phyloP scores from a whole-genome alignment of 2,888 invertebrate species.

The Eupithecia pulchellata region DNA sequence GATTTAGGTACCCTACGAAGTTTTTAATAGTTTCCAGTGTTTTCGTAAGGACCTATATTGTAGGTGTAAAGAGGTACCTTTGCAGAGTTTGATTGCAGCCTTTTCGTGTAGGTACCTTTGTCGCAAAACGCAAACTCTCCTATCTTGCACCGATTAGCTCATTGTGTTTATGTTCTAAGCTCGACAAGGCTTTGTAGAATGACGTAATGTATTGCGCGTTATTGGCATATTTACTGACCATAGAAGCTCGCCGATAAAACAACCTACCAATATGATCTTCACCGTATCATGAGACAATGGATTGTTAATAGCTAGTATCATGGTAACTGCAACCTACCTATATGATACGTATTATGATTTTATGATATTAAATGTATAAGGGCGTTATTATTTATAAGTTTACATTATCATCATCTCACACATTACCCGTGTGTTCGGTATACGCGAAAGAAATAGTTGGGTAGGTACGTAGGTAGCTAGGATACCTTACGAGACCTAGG shows the following conservation, averaged over 20 bases:
- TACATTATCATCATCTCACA: background rate
- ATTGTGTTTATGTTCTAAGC: conserved; percentile 18
- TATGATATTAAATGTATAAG: too few relatives aligned
- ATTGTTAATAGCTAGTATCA: conserved; percentile 3
- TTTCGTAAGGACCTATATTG: background rate
- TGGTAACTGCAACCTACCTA: too few relatives aligned
- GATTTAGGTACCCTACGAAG: too few relatives aligned
- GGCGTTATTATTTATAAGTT: too few relatives aligned
- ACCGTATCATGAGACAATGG: conserved; percentile 16
- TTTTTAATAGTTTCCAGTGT: too few relatives aligned
- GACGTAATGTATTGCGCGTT: conserved; percentile 35
- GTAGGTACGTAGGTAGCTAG: background rate
- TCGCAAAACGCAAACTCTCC: conserved; percentile 6
- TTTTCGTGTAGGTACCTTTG: background rate
- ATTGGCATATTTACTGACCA: conserved; percentile 23
- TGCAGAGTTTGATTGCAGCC: background rate
- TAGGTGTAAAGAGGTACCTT: background rate
- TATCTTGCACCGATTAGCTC: conserved; percentile 13
- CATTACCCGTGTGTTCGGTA: background rate
- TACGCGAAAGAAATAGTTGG: background rate
- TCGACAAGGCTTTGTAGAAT: conserved; percentile 19
- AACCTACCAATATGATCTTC: conserved; percentile 21
- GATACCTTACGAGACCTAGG: background rate
- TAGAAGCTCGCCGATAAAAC: conserved; percentile 25
- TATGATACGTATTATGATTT: too few relatives aligned